These are phyloP conservation scores for Microplitis mediator DNA, from an alignment of 1,140 invertebrate species.

Conservation along the genomic window DNA sequence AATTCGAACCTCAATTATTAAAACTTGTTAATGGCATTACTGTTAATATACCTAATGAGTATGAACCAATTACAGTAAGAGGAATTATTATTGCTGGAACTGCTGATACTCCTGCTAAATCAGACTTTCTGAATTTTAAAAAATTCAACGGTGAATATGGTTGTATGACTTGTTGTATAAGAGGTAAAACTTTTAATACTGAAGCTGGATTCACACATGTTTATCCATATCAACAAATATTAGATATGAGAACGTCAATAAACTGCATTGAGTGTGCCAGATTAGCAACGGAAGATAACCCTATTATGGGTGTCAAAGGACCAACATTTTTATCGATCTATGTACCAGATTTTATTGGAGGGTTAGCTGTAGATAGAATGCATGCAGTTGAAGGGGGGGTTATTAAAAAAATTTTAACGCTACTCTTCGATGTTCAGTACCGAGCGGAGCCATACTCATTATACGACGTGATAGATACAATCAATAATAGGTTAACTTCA, in stretches of 20 bases:
- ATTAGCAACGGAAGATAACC: not conserved
- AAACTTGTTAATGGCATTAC: not conserved
- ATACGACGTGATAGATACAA: not conserved
- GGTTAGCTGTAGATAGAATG: not conserved
- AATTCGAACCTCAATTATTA: not conserved
- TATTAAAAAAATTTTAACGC: slow-evolving; percentile 2
- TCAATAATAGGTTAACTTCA: not conserved
- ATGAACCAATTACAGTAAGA: not conserved
- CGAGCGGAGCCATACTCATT: not conserved
- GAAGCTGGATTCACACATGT: not conserved
- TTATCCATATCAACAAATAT: not conserved
- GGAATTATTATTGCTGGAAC: slow-evolving; percentile 1
- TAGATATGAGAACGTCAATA: not conserved
- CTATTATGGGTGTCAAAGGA: slow-evolving; percentile 1
- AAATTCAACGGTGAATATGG: slow-evolving; percentile 9
- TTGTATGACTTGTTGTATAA: not conserved
- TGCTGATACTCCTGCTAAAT: slow-evolving; percentile 5
- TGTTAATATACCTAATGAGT: not conserved
- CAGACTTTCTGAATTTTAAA: slow-evolving; percentile 1
- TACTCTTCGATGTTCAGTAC: not conserved
- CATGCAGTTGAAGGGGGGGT: slow-evolving; percentile 14
- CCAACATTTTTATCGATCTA: not conserved
- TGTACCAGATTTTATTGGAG: slow-evolving; percentile 6
- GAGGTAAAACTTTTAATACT: not conserved
- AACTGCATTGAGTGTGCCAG: not conserved